A percentile compares a stretch with the other conserved stretches of the same genome.
Evolutionary conservation across 1,140 invertebrate species (phyloP).

Genomic region (Acromyrmex charruanus): DNA sequence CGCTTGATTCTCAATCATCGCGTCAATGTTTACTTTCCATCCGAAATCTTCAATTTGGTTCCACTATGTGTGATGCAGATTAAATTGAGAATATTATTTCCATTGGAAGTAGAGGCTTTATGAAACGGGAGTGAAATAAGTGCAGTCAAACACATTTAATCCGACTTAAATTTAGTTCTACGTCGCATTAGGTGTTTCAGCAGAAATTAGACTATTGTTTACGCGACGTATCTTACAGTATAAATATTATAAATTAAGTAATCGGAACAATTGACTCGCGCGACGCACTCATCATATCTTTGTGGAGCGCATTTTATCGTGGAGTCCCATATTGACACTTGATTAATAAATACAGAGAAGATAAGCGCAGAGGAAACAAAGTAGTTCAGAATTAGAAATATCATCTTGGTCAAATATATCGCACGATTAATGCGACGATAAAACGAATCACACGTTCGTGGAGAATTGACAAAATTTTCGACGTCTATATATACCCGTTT

Average conservation of each 20-base stretch:
- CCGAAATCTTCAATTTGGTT: too few species aligned
- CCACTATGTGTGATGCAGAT: too few species aligned
- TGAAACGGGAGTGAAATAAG: too few species aligned
- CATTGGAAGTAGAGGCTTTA: too few species aligned
- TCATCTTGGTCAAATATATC: background rate
- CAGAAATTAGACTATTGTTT: background rate
- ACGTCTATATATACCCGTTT: background rate
- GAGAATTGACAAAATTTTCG: background rate
- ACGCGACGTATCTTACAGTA: slow-evolving; percentile 2
- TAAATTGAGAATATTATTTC: too few species aligned
- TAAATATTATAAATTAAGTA: slow-evolving; percentile 26
- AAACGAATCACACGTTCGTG: background rate
- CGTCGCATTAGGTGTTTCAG: too few species aligned
- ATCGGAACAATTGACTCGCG: slow-evolving; percentile 13
- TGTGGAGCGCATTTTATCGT: slow-evolving; percentile 39
- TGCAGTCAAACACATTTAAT: too few species aligned
- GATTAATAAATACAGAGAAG: slow-evolving; percentile 43
- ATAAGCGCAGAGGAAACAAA: slow-evolving; percentile 2
- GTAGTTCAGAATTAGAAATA: slow-evolving; percentile 18
- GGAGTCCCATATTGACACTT: slow-evolving; percentile 8
- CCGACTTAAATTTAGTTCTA: too few species aligned
- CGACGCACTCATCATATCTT: background rate
- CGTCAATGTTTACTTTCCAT: background rate
- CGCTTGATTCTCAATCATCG: background rate
- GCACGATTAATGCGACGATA: background rate